These are phyloP conservation scores for Dioctria linearis DNA, from an alignment of 2,888 invertebrate genomes.

Conservation along the genomic window DNA sequence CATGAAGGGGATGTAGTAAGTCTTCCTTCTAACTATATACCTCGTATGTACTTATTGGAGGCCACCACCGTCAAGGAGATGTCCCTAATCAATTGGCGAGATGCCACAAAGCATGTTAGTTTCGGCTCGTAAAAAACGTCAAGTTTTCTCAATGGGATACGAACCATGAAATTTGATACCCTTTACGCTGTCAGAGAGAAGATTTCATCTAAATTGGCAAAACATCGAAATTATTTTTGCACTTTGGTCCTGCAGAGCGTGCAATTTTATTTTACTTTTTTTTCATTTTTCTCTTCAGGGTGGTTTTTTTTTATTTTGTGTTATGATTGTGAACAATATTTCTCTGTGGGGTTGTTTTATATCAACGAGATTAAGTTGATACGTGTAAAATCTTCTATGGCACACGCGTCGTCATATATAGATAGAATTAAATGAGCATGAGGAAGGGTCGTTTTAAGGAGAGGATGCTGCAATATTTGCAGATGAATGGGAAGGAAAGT, in stretches of 20 bases:
- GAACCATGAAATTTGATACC: constrained; percentile 29
- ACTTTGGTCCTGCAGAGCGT: not conserved
- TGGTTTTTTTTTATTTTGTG: no score
- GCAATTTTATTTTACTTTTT: not conserved
- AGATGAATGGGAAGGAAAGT: no score
- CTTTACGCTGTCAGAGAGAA: not conserved
- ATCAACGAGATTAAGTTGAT: constrained; percentile 5
- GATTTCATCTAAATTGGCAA: constrained; percentile 24
- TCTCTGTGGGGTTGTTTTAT: not conserved
- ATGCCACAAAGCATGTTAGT: constrained; percentile 19
- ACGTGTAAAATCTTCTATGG: constrained; percentile 2
- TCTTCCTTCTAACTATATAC: not conserved
- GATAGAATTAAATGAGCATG: no score
- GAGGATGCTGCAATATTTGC: no score
- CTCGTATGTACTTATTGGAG: not conserved
- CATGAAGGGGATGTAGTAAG: not conserved
- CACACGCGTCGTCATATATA: not conserved
- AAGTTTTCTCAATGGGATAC: constrained; percentile 2
- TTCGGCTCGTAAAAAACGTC: not conserved
- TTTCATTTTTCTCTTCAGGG: no score
- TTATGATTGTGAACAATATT: not conserved
- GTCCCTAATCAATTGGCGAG: constrained; percentile 20
- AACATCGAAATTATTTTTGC: constrained; percentile 25
- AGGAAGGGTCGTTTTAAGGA: no score
- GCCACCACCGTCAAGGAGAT: not conserved